Base-by-base conservation (phyloP, 2,888 invertebrate species). In the Coenonympha glycerion region DNA sequence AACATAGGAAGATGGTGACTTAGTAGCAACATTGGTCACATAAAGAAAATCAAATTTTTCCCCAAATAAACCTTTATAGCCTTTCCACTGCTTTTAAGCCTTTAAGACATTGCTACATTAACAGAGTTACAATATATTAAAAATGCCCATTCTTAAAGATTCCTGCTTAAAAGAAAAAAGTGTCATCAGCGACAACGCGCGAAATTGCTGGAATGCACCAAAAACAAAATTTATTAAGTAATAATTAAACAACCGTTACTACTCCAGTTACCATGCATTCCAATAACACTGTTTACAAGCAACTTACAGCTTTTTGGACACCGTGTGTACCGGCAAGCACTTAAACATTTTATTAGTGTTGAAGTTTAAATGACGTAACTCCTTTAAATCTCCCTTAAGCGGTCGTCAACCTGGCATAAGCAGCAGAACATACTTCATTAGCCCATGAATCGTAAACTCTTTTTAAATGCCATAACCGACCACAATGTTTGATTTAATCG, bases 401-500 rank as follows among this genome's bases (percentile, higher is more conserved):
- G 49, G 49, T 53, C 53, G 40, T 52, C 54, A 52, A 48, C 52
- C 52, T 52, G 47, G 24, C 26, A 21, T 39, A 50, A 50, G 50
- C 44, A 45, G 22, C 55, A 58, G 61, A 37, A 52, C 44, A 34
- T 60, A 65, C 63, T 61, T 65, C 63, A 67, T 65, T 65, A 66
- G 55, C 52, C 51, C 52, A 56, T 57, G 61, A 60, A 61, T 60
- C 62, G 58, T 76, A 77, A 74, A 67, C 53, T 46, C 39, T 45
- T 53, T 61, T 64, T 60, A 62, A 62, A 64, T 60, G 59, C 63
- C 60, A 57, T 63, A 62, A 63, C 61, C 37, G 62, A 70, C 78
- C 76, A 61, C 76, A 73, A 60, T 66, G 71, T 75, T 76, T 68
- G 64, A 69, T 65, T 71, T 67, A 59, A 65, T 39, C 63, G 63